phyloP scores from a whole-genome alignment of 37 sponge, comb jelly and placozoan genomes.

The Theonella swinhoei region DNA sequence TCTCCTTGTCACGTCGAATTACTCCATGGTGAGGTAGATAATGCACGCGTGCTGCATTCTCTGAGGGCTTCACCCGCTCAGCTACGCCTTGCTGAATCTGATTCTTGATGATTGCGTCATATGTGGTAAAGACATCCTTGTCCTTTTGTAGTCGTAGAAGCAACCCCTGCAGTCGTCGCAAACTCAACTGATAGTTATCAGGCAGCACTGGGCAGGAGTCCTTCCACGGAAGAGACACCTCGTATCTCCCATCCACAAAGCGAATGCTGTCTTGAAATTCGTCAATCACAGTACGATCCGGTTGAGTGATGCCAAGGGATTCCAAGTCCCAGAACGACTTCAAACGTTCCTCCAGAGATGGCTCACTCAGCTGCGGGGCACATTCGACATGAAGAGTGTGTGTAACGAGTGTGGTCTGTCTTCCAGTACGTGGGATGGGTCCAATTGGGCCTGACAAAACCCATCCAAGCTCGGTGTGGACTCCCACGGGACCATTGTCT shows the following conservation, averaged over 20 bases:
- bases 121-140: conserved; percentile 9
- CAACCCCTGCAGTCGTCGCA: conserved; percentile 8
- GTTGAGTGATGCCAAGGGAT: conserved; percentile 30
- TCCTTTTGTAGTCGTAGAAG: conserved; percentile 11
- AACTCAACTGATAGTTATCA: conserved; percentile 17
- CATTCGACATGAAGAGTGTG: conserved; percentile 26
- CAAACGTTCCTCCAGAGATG: conserved; percentile 9
- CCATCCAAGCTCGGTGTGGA: conserved; percentile 34
- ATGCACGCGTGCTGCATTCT: conserved; percentile 4
- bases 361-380: neutral
- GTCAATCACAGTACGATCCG: neutral
- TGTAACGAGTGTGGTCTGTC: no score
- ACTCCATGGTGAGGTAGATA: conserved; percentile 45
- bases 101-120: conserved; percentile 26
- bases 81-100: conserved; percentile 32
- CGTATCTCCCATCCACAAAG: conserved; percentile 10
- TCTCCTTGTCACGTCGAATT: conserved; percentile 7
- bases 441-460: conserved; percentile 19
- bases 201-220: conserved; percentile 24
- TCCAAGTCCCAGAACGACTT: conserved; percentile 34
- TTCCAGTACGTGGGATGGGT: neutral
- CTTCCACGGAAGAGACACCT: conserved; percentile 36
- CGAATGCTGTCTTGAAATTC: conserved; percentile 14
- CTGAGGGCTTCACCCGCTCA: conserved; percentile 7
- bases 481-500: conserved; percentile 12